Base-by-base conservation (phyloP, 2,113 vertebrate genomes). In the Macrotis lagotis region DNA sequence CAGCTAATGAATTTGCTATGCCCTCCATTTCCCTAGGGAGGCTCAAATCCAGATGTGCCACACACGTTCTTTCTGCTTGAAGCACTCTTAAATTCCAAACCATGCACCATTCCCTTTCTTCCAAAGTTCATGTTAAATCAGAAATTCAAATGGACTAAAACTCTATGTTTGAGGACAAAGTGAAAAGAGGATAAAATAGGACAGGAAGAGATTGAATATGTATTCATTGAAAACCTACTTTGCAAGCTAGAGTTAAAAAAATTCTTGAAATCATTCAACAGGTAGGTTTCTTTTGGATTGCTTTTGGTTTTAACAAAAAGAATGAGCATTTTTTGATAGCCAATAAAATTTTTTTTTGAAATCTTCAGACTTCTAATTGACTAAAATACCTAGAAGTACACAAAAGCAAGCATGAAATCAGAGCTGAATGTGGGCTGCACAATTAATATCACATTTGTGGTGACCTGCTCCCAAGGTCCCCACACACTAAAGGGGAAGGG, bases 291-390 rank as follows among this genome's bases (percentile, higher is more conserved):
- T 53, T 88, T 44, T 90, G 25, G n/a, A 95, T 91, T 53, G 51
- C 48, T 55, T 92, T 93, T 51, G 92, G 16, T 47, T 37, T 47
- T 37, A 93, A 50, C 37, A 50, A 88, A 96, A 93, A 55, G 2
- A 88, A 90, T 91, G 74, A 55, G 51, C 51, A 91, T 94, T 95
- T 95, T 91, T 92, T 93, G 91, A 92, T 49, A 55, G 24, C 25
- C 88, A 92, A 74, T 8, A 44, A 83, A 74, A 83, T 88, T 16
- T 88, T 91, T 66, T 90, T 95, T 88, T 92, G 14, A 50, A 55
- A 93, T 90, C 91, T 51, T 91, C 91, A 66, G 14, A 94, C 19
- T 44, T 89, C 55, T 93, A 91, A 88, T 90, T 93, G 47, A 93
- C 25, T 90, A 66, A n/a, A 95, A 95, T 1, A 90, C 14, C 37